Percentiles rank a stretch among this genome's conserved stretches.
Evolutionary conservation across 2,888 invertebrate species (phyloP).

Genomic region (Spialia ferax): DNA sequence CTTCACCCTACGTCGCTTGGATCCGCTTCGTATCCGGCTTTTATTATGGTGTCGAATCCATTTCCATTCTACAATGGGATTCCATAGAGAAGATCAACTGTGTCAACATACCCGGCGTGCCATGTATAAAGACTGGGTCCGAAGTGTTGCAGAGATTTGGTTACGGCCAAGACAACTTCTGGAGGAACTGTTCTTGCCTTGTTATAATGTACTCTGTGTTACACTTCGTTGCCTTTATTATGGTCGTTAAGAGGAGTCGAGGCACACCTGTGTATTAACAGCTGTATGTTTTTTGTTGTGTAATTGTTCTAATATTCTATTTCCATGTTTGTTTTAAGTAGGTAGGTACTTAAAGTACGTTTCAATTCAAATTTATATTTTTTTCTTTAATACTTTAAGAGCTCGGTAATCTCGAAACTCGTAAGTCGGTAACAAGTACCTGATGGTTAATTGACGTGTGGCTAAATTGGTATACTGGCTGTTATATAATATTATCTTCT

Average conservation of each 20-base stretch:
- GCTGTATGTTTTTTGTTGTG: not conserved
- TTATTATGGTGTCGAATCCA: slow-evolving; percentile 90
- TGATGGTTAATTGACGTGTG: too few species aligned
- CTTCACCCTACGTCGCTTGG: slow-evolving; percentile 84
- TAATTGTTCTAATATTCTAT: too few species aligned
- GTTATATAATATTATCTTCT: too few species aligned
- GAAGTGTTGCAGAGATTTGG: slow-evolving; percentile 88
- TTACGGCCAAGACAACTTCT: slow-evolving; percentile 75
- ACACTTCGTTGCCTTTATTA: slow-evolving; percentile 80
- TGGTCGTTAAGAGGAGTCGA: slow-evolving; percentile 79
- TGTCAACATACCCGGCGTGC: slow-evolving; percentile 83
- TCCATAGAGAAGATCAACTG: slow-evolving; percentile 88
- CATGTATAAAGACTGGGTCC: slow-evolving; percentile 87
- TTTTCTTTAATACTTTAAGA: too few species aligned
- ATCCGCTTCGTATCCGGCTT: slow-evolving; percentile 90
- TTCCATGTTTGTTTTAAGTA: not conserved
- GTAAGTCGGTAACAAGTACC: too few species aligned
- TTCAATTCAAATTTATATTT: not conserved
- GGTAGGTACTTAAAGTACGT: slow-evolving; percentile 1
- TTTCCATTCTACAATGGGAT: slow-evolving; percentile 90
- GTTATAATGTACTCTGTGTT: slow-evolving; percentile 70
- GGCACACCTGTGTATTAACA: slow-evolving; percentile 80
- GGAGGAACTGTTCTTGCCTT: slow-evolving; percentile 77
- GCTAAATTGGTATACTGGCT: too few species aligned
- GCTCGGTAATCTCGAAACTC: too few species aligned